Conservation (phyloP, 2,888 invertebrate species). For the Noctua fimbriata region DNA sequence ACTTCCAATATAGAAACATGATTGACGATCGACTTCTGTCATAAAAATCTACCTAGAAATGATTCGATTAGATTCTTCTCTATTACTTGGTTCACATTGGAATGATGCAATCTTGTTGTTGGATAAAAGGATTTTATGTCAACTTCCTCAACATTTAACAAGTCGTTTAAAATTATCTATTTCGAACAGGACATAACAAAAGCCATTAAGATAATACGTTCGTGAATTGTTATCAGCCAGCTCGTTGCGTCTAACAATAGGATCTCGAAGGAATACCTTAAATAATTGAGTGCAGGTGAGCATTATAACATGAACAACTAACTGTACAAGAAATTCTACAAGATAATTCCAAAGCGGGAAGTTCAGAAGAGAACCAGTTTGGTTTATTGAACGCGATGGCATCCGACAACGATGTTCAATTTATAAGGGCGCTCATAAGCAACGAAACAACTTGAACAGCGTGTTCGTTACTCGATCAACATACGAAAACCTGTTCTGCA, state of each 20-base stretch:
- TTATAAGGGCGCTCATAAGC: constrained; percentile 81
- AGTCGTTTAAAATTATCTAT: constrained; percentile 35
- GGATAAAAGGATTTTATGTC: constrained; percentile 17
- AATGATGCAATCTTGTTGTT: background rate
- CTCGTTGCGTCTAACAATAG: constrained; percentile 43
- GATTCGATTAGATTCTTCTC: background rate
- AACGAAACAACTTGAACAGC: constrained; percentile 67
- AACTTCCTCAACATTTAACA: constrained; percentile 22
- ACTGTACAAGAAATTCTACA: constrained; percentile 86
- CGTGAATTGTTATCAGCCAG: constrained; percentile 46
- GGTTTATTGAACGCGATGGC: constrained; percentile 84
- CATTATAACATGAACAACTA: constrained; percentile 69
- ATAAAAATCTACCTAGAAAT: constrained; percentile 9
- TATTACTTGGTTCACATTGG: background rate
- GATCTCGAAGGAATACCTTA: constrained; percentile 47
- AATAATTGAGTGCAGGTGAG: constrained; percentile 65
- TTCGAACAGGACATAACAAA: constrained; percentile 49
- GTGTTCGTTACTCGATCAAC: constrained; percentile 68
- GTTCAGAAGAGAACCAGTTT: constrained; percentile 84
- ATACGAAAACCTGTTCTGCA: constrained; percentile 77
- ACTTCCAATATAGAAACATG: constrained; percentile 16
- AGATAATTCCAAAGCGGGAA: constrained; percentile 85
- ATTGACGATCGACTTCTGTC: constrained; percentile 25
- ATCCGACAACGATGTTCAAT: constrained; percentile 81
- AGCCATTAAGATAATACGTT: constrained; percentile 48